These are phyloP conservation scores for Cydia strobilella DNA, from an alignment of 1,140 invertebrate genomes.

Conservation along the genomic window DNA sequence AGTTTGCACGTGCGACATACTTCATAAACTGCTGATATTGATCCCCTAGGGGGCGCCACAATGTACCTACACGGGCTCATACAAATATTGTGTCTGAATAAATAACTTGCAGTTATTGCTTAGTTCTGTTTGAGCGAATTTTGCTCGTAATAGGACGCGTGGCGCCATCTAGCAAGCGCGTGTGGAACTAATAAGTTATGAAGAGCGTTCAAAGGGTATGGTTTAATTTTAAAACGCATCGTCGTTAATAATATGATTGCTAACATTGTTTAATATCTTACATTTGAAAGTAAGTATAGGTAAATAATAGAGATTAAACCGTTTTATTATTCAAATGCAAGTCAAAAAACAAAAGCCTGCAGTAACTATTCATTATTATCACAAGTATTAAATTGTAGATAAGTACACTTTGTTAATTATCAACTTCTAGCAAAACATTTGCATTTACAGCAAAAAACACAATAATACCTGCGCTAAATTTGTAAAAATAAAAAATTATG, in stretches of 20 bases:
- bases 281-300: no score
- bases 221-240: background rate
- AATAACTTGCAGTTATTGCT: conserved; percentile 29
- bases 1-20: conserved; percentile 70
- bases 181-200: background rate
- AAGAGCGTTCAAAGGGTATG: background rate
- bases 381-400: no score
- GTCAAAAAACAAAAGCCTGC: no score
- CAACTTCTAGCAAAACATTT: background rate
- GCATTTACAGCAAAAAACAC: conserved; percentile 11
- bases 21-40: conserved; percentile 75
- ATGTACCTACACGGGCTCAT: conserved; percentile 24
- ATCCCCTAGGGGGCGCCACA: conserved; percentile 57
- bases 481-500: conserved; percentile 40
- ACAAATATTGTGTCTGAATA: conserved; percentile 30
- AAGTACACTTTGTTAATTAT: no score
- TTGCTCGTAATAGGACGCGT: conserved; percentile 3
- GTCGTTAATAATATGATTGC: background rate
- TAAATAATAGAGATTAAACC: no score
- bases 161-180: conserved; percentile 6
- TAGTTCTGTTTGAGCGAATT: conserved; percentile 11
- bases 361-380: no score
- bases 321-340: no score
- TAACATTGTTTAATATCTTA: no score
- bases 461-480: conserved; percentile 1